These are phyloP conservation scores for Eunapius fragilis DNA, from an alignment of 37 sponge, comb jelly and placozoan species.

Conservation along the genomic window DNA sequence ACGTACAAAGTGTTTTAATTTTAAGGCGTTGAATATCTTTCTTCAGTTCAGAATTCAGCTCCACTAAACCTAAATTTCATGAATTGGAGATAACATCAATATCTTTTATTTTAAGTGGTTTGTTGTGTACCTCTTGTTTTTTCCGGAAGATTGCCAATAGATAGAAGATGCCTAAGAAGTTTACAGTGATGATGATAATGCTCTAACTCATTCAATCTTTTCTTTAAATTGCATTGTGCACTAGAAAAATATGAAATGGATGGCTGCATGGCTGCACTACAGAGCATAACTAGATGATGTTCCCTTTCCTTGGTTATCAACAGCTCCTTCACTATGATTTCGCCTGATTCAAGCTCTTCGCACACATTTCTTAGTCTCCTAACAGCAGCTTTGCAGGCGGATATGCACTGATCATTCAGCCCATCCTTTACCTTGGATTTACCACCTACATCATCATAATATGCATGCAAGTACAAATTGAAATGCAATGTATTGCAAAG, in stretches of 20 bases:
- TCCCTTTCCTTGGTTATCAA: not conserved
- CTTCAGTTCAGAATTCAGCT: not conserved
- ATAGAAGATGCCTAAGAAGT: not conserved
- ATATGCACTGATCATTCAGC: conserved; percentile 24
- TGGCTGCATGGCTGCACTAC: conserved; percentile 14
- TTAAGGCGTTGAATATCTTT: not conserved
- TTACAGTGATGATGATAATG: not conserved
- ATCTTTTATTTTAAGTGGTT: not conserved
- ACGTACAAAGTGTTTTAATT: not conserved
- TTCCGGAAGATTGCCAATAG: not conserved
- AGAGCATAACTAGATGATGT: conserved; percentile 38
- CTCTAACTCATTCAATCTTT: not conserved
- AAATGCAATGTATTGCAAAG: too few relatives aligned
- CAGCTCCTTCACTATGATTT: conserved; percentile 35
- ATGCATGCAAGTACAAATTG: too few relatives aligned
- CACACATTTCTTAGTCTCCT: conserved; percentile 9
- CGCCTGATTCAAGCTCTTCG: not conserved
- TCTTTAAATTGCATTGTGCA: not conserved
- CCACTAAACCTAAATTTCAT: not conserved
- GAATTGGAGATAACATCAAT: too few relatives aligned
- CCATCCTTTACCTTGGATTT: conserved; percentile 15
- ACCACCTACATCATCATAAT: conserved; percentile 22
- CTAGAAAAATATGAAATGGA: too few relatives aligned
- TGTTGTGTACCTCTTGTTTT: not conserved
- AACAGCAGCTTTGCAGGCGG: conserved; percentile 22